These are phyloP conservation scores for Plagodis pulveraria DNA, from an alignment of 2,888 invertebrate species.

Conservation along the genomic window DNA sequence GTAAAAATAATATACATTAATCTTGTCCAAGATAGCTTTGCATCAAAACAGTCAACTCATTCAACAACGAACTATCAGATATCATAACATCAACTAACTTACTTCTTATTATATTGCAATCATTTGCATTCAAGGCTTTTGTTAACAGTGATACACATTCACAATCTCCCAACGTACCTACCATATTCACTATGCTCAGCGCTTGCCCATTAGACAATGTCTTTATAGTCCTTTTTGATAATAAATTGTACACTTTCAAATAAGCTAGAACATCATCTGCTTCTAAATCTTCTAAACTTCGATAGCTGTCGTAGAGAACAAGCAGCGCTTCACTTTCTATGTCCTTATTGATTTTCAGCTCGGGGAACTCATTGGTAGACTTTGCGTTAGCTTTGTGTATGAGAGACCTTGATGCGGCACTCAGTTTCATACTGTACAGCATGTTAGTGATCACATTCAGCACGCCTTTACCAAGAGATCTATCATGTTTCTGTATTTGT, in stretches of 20 bases:
- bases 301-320: conserved; percentile 58
- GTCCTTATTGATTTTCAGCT: conserved; percentile 68
- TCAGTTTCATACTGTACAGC: conserved; percentile 60
- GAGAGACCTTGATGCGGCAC: conserved; percentile 51
- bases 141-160: conserved; percentile 56
- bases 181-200: conserved; percentile 54
- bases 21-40: conserved; percentile 46
- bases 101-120: conserved; percentile 44
- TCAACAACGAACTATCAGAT: conserved; percentile 1
- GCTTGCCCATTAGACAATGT: conserved; percentile 65
- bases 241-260: conserved; percentile 55
- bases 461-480: conserved; percentile 50
- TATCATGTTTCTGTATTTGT: conserved; percentile 58
- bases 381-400: not conserved
- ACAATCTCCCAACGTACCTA: conserved; percentile 43
- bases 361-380: conserved; percentile 44
- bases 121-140: conserved; percentile 56
- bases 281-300: conserved; percentile 55
- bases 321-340: conserved; percentile 66
- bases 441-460: conserved; percentile 58
- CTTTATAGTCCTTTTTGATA: conserved; percentile 67
- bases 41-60: conserved; percentile 49
- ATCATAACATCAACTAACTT: conserved; percentile 3
- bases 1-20: too few species aligned
- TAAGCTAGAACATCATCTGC: conserved; percentile 54